Conservation (phyloP, 2,888 invertebrate species). For the Mycalesis mineus region DNA sequence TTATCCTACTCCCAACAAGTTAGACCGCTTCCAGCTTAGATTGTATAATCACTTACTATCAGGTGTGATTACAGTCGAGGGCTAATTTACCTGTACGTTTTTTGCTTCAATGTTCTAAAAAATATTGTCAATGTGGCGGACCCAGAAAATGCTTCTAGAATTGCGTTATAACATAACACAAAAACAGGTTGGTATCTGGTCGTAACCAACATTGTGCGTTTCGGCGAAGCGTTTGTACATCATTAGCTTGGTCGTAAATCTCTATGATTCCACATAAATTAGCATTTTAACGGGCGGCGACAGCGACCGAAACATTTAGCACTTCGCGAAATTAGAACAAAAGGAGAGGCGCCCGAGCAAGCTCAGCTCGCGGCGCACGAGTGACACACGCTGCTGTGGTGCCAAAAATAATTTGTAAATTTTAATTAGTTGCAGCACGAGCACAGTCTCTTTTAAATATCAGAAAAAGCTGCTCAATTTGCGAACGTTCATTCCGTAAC, state of each 20-base stretch:
- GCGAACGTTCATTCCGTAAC: too few species aligned
- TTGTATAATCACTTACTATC: too few species aligned
- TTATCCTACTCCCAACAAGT: too few species aligned
- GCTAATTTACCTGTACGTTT: too few species aligned
- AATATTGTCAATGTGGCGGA: too few species aligned
- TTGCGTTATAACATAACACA: conserved; percentile 4
- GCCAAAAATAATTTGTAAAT: neutral
- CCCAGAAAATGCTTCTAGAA: neutral
- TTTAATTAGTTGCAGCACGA: too few species aligned
- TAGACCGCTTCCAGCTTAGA: too few species aligned
- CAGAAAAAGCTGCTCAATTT: too few species aligned
- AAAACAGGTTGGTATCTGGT: conserved; percentile 12
- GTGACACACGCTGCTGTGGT: conserved; percentile 22
- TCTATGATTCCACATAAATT: conserved; percentile 61
- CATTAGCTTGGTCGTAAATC: conserved; percentile 56
- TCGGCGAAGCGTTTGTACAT: conserved; percentile 41
- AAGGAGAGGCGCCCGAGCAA: conserved; percentile 39
- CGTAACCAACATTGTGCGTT: conserved; percentile 19
- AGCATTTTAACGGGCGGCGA: conserved; percentile 54
- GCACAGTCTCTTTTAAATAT: too few species aligned
- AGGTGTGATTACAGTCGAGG: too few species aligned
- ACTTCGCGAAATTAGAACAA: conserved; percentile 61
- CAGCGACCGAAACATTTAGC: conserved; percentile 46
- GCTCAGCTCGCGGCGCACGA: conserved; percentile 27
- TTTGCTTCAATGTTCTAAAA: too few species aligned